These are phyloP conservation scores for Drosophila paranaensis DNA, from an alignment of 2,888 invertebrate species.

Conservation along the genomic window DNA sequence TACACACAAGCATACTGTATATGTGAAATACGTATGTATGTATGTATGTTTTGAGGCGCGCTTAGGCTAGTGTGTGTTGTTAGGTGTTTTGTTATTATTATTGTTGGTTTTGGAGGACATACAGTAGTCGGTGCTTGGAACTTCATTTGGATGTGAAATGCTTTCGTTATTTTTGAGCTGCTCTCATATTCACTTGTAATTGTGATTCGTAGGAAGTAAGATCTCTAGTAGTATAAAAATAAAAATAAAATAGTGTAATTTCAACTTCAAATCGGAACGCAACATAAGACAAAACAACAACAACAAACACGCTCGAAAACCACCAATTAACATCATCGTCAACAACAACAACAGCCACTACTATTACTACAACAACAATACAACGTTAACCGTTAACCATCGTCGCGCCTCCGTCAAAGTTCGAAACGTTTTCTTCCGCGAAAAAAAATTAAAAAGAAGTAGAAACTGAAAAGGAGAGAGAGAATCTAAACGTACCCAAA, in stretches of 20 bases:
- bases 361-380: background rate
- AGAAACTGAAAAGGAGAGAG: background rate
- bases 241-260: slow-evolving; percentile 65
- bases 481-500: slow-evolving; percentile 26
- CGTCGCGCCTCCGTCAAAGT: slow-evolving; percentile 35
- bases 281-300: slow-evolving; percentile 53
- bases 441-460: slow-evolving; percentile 3
- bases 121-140: slow-evolving; percentile 50
- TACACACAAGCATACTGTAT: background rate
- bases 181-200: slow-evolving; percentile 66
- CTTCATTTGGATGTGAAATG: slow-evolving; percentile 29
- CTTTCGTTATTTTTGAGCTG: slow-evolving; percentile 39
- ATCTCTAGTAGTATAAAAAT: slow-evolving; percentile 69
- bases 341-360: background rate
- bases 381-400: slow-evolving; percentile 36
- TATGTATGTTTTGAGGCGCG: background rate
- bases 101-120: slow-evolving; percentile 23
- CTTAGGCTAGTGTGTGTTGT: background rate
- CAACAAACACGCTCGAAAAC: slow-evolving; percentile 23
- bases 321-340: slow-evolving; percentile 20
- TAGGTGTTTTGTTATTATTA: slow-evolving; percentile 5
- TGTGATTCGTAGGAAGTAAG: slow-evolving; percentile 77
- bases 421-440: slow-evolving; percentile 31
- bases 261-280: slow-evolving; percentile 65
- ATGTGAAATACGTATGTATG: background rate